These are phyloP conservation scores for Orchesellides sinensis DNA, from an alignment of 2,888 invertebrate species.

Conservation along the genomic window DNA sequence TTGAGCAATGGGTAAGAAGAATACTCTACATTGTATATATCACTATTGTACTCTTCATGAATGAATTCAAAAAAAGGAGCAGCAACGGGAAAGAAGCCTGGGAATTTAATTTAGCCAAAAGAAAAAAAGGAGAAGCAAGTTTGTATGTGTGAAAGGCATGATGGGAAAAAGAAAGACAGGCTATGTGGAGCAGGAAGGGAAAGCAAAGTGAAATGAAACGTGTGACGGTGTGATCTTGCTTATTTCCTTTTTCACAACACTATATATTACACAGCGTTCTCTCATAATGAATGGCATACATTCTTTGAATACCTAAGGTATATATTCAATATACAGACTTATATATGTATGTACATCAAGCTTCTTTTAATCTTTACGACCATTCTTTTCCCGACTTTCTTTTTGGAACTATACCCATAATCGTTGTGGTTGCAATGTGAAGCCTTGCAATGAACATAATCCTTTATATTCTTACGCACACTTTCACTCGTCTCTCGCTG, in stretches of 20 bases:
- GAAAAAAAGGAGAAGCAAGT: constrained; percentile 5
- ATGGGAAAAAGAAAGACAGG: constrained; percentile 22
- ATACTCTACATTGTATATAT: too few relatives aligned
- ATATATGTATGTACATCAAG: neutral
- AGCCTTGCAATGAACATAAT: constrained; percentile 40
- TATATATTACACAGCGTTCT: neutral
- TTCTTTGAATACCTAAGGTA: neutral
- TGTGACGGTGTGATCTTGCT: constrained; percentile 29
- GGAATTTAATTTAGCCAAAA: constrained; percentile 52
- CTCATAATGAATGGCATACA: neutral
- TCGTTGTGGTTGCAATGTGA: constrained; percentile 48
- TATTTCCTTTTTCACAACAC: constrained; percentile 21
- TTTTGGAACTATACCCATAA: constrained; percentile 25
- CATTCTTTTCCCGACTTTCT: constrained; percentile 42
- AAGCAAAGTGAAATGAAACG: constrained; percentile 25
- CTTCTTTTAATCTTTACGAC: constrained; percentile 35
- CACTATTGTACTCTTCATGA: too few relatives aligned
- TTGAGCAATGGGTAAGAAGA: too few relatives aligned
- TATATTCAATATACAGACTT: neutral
- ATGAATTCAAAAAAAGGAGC: neutral
- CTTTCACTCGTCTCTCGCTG: neutral
- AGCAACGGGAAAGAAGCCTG: constrained; percentile 4
- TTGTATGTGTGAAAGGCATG: neutral
- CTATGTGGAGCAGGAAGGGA: too few relatives aligned
- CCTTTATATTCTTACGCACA: constrained; percentile 44